These are phyloP conservation scores for Tamandua tetradactyla DNA, from an alignment of 2,797 vertebrate genomes.

Conservation along the genomic window DNA sequence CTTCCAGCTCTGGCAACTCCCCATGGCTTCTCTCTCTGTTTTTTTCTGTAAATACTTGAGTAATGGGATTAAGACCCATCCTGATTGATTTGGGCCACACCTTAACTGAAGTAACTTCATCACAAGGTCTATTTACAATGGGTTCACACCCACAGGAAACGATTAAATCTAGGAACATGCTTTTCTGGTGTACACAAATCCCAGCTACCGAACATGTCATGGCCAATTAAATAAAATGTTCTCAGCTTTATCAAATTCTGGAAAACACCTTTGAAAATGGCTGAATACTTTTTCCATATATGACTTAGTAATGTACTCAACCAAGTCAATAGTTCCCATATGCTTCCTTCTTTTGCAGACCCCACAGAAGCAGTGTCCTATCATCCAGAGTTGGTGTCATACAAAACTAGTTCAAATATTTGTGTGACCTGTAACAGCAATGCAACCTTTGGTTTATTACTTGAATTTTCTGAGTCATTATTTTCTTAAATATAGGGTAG, in stretches of 20 bases:
- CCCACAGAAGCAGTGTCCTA: neutral
- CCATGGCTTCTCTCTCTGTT: no score
- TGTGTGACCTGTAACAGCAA: neutral
- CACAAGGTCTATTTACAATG: no score
- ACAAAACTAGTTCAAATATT: neutral
- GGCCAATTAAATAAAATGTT: conserved; percentile 42
- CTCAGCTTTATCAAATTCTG: conserved; percentile 22
- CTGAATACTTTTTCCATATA: conserved; percentile 8
- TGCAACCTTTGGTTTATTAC: neutral
- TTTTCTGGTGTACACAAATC: no score
- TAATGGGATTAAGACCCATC: no score
- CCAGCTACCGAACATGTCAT: neutral
- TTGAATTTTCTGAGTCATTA: neutral
- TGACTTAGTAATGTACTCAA: neutral
- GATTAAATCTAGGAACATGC: no score
- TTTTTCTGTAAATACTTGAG: no score
- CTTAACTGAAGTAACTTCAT: no score
- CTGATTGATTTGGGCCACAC: no score
- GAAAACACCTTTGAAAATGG: neutral
- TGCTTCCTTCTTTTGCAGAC: neutral
- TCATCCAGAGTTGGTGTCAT: neutral
- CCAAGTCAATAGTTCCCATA: neutral
- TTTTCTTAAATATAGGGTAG: neutral
- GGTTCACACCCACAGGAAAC: no score
- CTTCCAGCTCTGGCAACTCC: no score